Evolutionary conservation across 2,797 vertebrate genomes (phyloP).

Genomic region (Lagodon rhomboides): DNA sequence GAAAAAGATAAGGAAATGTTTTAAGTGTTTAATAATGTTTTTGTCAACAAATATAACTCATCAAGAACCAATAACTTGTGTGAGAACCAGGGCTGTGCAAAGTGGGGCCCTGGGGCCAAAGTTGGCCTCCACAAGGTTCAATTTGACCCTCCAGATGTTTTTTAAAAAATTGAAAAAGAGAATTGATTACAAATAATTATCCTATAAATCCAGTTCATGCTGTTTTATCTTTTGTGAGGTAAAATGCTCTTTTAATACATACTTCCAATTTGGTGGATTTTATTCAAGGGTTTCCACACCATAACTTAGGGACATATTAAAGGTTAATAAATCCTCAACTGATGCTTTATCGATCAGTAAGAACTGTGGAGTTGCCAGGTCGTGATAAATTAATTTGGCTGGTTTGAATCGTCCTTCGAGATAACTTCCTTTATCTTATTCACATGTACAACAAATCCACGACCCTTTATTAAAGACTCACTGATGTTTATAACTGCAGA

Average conservation of each 20-base stretch:
- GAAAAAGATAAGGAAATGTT: neutral
- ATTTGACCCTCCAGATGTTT: too few species aligned
- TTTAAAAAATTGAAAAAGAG: too few species aligned
- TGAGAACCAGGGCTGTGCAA: too few species aligned
- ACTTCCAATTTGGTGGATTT: neutral
- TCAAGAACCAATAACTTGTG: neutral
- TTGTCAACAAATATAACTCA: neutral
- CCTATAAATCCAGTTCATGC: too few species aligned
- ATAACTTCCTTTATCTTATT: neutral
- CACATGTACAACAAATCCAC: neutral
- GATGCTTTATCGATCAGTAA: neutral
- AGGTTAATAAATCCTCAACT: neutral
- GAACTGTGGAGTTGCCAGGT: neutral
- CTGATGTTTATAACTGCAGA: neutral
- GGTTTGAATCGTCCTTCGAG: neutral
- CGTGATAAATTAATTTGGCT: neutral
- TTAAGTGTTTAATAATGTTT: neutral
- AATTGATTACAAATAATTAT: too few species aligned
- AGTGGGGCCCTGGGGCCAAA: too few species aligned
- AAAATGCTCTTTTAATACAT: too few species aligned
- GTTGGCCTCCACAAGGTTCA: too few species aligned
- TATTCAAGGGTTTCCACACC: neutral
- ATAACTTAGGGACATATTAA: neutral
- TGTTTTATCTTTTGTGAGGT: too few species aligned
- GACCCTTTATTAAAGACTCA: neutral